Base-by-base conservation (phyloP, 2,888 invertebrate species). In the Volucella bombylans region DNA sequence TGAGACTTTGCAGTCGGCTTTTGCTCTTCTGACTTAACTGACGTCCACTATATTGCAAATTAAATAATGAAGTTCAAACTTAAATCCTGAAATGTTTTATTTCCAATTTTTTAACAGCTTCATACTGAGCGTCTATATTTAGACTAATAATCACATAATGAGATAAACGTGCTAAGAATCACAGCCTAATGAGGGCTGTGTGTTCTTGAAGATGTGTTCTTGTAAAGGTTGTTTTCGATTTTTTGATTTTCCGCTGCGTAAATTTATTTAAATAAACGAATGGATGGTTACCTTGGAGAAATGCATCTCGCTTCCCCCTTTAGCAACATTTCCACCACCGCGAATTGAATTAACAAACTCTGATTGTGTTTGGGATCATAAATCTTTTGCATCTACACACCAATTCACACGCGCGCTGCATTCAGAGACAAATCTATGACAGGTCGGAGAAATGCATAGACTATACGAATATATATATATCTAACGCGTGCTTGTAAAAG, bases 81-180 rank as follows among this genome's bases (percentile, higher is more conserved):
- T 2, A 23, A 23, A 23, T 1, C 23, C 23, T 23, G 4, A 23
- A 23, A 1, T 0, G 1, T 31, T 31, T 4, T 31, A 31, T 31
- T 6, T 31, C 31, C 2, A 31, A 31, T 1, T 31, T 31, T 6
- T 31, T 31, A 6, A 31, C 4, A 31, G 31, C 31, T 31, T 31
- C 31, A 31, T 31, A 0, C 31, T 6, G 64, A 64, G 50, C 78
- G 78, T 71, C 69, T 78, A 78, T 78, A 64, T 78, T 71, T 47
- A 64, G 78, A 78, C 71, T 64, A 64, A 78, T 78, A 55, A 64
- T 69, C 69, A 38, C 69, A 62, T 78, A 78, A 78, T 78, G 69
- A 78, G 62, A 78, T 78, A 64, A 71, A 78, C 69, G 69, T 78
- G 78, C 61, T 54, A 69, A 55, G 69, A 64, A 68, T 61, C 50